Base-by-base conservation (phyloP, 2,797 vertebrate species). In the Lepilemur ruficaudatus region DNA sequence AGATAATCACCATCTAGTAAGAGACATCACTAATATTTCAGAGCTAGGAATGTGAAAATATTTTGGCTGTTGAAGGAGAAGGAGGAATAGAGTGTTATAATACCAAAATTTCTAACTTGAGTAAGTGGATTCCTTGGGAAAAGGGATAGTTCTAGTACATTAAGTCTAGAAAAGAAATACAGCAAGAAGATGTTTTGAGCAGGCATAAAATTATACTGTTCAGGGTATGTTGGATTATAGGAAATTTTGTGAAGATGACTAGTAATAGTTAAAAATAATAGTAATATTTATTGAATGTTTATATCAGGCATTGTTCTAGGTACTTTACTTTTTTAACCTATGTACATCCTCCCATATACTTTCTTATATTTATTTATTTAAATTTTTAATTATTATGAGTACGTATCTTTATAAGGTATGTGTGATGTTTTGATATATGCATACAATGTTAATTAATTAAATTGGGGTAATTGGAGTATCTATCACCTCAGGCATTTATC, bases 1-100 rank as follows among this genome's bases (percentile, higher is more conserved):
- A 46, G 48, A 59, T 83, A 93, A 87, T 59, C 35, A 41, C 32
- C 5, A 2, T 67, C 15, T 90, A 87, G 8, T 69, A 30, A 90
- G 52, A 96, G 70, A 93, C n/a, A 25, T 90, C 76, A 30, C n/a
- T 50, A 13, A 52, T 89, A 57, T 82, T 83, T 86, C 18, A 94
- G 30, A 93, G 57, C 7, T 38, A 86, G 13, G 46, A 43, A 11
- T 76, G 61, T 86, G 61, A 81, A 70, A 48, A 50, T 82, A n/a
- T 70, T 82, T 92, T 72, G 43, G 70, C 28, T 93, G 41, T 35
- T 86, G n/a, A 72, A 30, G 30, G 9, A 84, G 48, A 43, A 80
- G 30, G 48, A 85, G 7, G 22, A 92, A 90, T 75, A 70, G 38
- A 80, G 28, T 70, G 41, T 65, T 65, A 48, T 70, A 38, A 13